Conservation (phyloP, 2,888 invertebrate genomes). For the Acrobasis repandana region DNA sequence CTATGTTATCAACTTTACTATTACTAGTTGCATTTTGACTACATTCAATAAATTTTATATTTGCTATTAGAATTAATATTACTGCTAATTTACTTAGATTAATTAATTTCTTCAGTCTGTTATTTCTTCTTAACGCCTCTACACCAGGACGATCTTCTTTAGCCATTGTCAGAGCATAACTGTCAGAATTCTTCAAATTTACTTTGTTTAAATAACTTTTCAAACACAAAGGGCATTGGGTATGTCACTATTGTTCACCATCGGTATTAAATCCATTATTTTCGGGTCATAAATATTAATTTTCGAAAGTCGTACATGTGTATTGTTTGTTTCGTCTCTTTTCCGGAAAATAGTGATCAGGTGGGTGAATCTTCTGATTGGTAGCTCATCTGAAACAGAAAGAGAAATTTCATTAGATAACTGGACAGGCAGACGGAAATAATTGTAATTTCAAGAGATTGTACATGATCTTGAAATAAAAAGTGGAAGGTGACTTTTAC, state of each 20-base stretch:
- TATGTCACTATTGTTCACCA: conserved; percentile 35
- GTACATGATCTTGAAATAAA: background rate
- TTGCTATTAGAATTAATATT: conserved; percentile 53
- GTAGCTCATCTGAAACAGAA: conserved; percentile 51
- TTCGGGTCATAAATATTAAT: conserved; percentile 42
- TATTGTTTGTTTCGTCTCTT: conserved; percentile 34
- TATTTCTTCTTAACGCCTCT: conserved; percentile 27
- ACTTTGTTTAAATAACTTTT: conserved; percentile 38
- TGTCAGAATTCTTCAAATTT: conserved; percentile 37
- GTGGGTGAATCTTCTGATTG: conserved; percentile 34
- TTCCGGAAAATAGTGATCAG: conserved; percentile 33
- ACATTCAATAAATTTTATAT: conserved; percentile 45
- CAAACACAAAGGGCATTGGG: conserved; percentile 34
- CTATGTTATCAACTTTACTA: conserved; percentile 48
- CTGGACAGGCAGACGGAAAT: conserved; percentile 17
- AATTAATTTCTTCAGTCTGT: conserved; percentile 28
- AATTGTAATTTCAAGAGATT: conserved; percentile 13
- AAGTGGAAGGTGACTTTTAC: conserved; percentile 7
- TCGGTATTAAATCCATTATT: conserved; percentile 55
- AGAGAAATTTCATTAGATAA: conserved; percentile 37
- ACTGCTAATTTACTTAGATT: conserved; percentile 48
- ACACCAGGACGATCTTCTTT: conserved; percentile 34
- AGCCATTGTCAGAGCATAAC: conserved; percentile 64
- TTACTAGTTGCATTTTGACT: conserved; percentile 48
- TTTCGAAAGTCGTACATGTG: conserved; percentile 44